phyloP scores from a whole-genome alignment of 2,888 invertebrate genomes.

The Drosophila cognata region DNA sequence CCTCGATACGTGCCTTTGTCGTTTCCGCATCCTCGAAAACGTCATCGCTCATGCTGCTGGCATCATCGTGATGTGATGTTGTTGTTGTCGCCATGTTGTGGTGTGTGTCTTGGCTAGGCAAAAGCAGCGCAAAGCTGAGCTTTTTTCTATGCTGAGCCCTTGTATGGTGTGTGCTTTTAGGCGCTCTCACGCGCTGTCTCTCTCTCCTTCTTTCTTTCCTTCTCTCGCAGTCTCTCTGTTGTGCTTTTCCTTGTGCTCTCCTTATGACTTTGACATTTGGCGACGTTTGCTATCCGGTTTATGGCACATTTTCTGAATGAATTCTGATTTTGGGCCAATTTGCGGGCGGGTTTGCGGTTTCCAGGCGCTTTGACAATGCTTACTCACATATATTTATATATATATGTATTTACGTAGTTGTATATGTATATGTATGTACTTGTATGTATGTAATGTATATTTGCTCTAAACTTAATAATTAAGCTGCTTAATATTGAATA shows the following conservation, averaged over 20 bases:
- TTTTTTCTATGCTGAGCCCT: constrained; percentile 41
- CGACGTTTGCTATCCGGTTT: constrained; percentile 65
- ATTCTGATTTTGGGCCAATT: constrained; percentile 54
- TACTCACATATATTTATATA: constrained; percentile 28
- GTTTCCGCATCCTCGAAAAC: constrained; percentile 90
- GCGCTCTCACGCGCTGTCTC: constrained; percentile 33
- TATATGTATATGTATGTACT: constrained; percentile 30
- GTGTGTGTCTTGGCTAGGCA: constrained; percentile 64
- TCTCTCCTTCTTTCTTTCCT: not conserved
- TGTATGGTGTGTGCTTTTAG: constrained; percentile 44
- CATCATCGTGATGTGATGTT: constrained; percentile 87
- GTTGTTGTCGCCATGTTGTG: constrained; percentile 38
- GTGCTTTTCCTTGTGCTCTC: constrained; percentile 46
- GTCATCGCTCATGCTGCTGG: constrained; percentile 90
- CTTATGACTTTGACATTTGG: constrained; percentile 78
- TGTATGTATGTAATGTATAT: constrained; percentile 35
- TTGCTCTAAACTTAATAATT: constrained; percentile 46
- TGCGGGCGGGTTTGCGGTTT: constrained; percentile 32
- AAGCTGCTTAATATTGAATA: constrained; percentile 63
- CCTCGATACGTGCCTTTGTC: constrained; percentile 82
- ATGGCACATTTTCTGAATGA: constrained; percentile 79
- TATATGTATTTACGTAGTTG: constrained; percentile 20
- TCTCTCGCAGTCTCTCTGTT: constrained; percentile 13
- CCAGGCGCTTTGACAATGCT: constrained; percentile 30
- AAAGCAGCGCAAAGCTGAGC: constrained; percentile 41